Percentiles rank a stretch among this genome's conserved stretches.
phyloP scores from a whole-genome alignment of 1,140 invertebrate genomes.

The Pogonus chalceus region DNA sequence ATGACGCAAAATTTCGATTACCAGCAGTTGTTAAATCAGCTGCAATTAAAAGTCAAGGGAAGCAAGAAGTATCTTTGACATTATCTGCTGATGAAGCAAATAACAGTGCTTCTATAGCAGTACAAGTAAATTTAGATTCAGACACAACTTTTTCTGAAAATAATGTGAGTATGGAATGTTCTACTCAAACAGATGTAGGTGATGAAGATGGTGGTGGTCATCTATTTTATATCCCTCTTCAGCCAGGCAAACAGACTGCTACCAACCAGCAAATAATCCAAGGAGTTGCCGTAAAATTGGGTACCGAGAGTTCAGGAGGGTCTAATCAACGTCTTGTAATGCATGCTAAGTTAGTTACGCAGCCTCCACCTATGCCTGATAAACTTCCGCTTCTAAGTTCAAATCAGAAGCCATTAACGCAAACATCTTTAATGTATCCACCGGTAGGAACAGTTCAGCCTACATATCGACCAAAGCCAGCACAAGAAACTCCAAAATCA shows the following conservation, averaged over 20 bases:
- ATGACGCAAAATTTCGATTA: conserved; percentile 16
- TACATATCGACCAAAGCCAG: conserved; percentile 28
- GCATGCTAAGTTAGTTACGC: conserved; percentile 56
- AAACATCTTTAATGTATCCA: conserved; percentile 37
- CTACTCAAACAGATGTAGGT: conserved; percentile 42
- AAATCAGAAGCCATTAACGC: conserved; percentile 21
- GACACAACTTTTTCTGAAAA: not conserved
- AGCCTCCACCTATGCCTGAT: conserved; percentile 43
- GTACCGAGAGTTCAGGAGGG: conserved; percentile 48
- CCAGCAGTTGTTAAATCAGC: conserved; percentile 12
- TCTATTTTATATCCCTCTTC: conserved; percentile 59
- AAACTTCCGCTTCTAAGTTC: conserved; percentile 29
- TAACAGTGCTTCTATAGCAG: conserved; percentile 44
- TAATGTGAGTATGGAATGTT: conserved; percentile 37
- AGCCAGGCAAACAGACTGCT: conserved; percentile 39
- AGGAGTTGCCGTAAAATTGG: conserved; percentile 52
- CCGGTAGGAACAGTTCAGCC: conserved; percentile 47
- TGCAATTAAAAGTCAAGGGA: conserved; percentile 9
- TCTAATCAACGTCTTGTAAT: conserved; percentile 53
- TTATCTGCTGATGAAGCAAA: conserved; percentile 17
- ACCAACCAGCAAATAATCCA: conserved; percentile 46
- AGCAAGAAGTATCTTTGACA: conserved; percentile 16
- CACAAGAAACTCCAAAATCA: conserved; percentile 18
- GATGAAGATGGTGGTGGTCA: conserved; percentile 42
- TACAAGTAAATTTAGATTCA: conserved; percentile 45